Conservation (phyloP, 64 coral and sea anemone genomes). For the Montipora capricornis region DNA sequence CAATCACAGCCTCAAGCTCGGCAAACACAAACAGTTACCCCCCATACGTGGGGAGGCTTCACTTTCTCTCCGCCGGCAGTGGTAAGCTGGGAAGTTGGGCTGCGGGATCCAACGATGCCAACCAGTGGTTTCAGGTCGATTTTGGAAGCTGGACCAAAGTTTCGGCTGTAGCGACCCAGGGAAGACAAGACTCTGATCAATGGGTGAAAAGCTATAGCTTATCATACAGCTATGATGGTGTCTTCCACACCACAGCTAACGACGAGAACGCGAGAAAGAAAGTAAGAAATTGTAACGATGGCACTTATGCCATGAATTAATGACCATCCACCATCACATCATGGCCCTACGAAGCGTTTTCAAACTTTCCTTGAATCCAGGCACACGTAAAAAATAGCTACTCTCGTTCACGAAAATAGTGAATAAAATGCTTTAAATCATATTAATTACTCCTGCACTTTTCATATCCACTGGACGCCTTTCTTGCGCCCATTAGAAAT, state of each 20-base stretch:
- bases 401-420: too few species aligned
- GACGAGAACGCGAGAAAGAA: background rate
- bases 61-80: conserved; percentile 19
- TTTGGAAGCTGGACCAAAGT: conserved; percentile 48
- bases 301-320: background rate
- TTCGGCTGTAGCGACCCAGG: conserved; percentile 32
- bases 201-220: conserved; percentile 52
- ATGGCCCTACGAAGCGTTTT: too few species aligned
- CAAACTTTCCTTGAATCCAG: too few species aligned
- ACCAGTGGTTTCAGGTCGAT: conserved; percentile 68
- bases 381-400: too few species aligned
- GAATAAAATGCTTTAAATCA: too few species aligned
- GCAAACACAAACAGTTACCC: background rate
- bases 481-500: too few species aligned
- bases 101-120: conserved; percentile 13
- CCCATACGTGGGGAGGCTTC: conserved; percentile 43
- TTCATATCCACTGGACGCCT: too few species aligned
- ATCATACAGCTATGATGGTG: conserved; percentile 15
- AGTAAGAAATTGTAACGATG: background rate
- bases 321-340: background rate
- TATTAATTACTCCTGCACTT: too few species aligned
- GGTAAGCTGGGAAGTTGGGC: conserved; percentile 45
- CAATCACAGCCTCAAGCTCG: conserved; percentile 51
- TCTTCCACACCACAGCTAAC: background rate
- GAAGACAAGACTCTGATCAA: conserved; percentile 4